Base-by-base conservation (phyloP, 2,797 vertebrate species). In the Chelidonichthys spinosus region DNA sequence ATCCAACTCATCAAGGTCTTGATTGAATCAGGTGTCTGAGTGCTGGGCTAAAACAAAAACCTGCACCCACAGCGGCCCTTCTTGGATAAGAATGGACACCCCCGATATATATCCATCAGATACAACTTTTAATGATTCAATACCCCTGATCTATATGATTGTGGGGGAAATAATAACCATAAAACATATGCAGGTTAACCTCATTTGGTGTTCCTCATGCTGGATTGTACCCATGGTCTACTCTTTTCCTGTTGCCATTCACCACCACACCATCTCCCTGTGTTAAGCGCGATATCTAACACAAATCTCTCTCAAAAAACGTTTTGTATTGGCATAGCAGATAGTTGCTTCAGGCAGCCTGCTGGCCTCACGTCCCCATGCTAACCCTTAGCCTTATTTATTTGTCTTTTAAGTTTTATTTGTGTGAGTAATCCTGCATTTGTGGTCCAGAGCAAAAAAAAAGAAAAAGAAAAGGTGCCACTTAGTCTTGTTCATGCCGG, bases 371-470 rank as follows among this genome's bases (percentile, higher is more conserved):
- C 36, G 55, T 35, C 59, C 17, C 37, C 56, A 70, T 64, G 53
- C 58, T 40, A 79, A 82, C 70, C 39, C 6, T 6, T 53, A 47
- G 66, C 64, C 83, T 74, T 74, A 69, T 70, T 65, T 76, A 69
- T 74, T 43, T 11, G 11, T 72, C 5, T 62, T 60, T 58, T 72
- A 65, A 73, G 11, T 36, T 56, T 49, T 63, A 66, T 25, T 58
- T 40, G 62, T 36, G 67, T 39, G 53, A 74, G 35, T 68, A 73
- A 84, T 60, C 73, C 71, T 78, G 72, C 42, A 54, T 80, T 76
- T 84, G 65, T 75, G 18, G 32, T 56, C 49, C 25, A 43, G 59
- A 65, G 50, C 15, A 25, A 25, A 25, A 2, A 25, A 25, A 25
- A 25, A 25, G 25, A 25, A 25, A 25, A 25, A 25, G 9, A 35